Evolutionary conservation across 2,797 vertebrate genomes (phyloP).

Genomic region (Orientallactaga sibirica): DNA sequence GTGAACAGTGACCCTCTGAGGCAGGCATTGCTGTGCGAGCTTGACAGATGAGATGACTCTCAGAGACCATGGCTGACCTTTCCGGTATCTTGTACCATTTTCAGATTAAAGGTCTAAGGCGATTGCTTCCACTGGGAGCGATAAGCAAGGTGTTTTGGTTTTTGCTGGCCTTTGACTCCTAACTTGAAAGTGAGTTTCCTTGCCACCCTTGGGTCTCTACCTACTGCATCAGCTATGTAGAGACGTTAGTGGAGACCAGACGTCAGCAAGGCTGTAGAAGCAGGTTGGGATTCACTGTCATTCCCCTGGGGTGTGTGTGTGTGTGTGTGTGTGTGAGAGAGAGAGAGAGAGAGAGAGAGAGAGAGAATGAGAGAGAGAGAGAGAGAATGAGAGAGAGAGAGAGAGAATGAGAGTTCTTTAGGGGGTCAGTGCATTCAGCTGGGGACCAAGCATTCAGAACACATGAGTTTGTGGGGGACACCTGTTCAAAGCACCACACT

Average conservation of each 20-base stretch:
- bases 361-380: too few species aligned
- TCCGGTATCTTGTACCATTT: neutral
- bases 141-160: neutral
- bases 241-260: slow-evolving; percentile 14
- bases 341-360: too few species aligned
- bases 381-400: too few species aligned
- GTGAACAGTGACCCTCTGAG: neutral
- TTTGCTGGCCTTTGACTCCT: slow-evolving; percentile 1
- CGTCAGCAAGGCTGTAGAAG: neutral
- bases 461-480: neutral
- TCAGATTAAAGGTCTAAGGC: neutral
- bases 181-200: neutral
- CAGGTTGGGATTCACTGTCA: neutral
- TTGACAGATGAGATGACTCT: neutral
- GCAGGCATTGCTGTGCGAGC: neutral
- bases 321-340: too few species aligned
- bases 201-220: neutral
- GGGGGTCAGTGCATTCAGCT: neutral
- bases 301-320: neutral
- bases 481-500: too few species aligned
- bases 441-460: too few species aligned
- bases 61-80: neutral
- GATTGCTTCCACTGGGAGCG: neutral
- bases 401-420: neutral
- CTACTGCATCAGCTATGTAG: neutral